These are phyloP conservation scores for Apogon talboti DNA, from an alignment of 2,797 vertebrate genomes.

Conservation along the genomic window DNA sequence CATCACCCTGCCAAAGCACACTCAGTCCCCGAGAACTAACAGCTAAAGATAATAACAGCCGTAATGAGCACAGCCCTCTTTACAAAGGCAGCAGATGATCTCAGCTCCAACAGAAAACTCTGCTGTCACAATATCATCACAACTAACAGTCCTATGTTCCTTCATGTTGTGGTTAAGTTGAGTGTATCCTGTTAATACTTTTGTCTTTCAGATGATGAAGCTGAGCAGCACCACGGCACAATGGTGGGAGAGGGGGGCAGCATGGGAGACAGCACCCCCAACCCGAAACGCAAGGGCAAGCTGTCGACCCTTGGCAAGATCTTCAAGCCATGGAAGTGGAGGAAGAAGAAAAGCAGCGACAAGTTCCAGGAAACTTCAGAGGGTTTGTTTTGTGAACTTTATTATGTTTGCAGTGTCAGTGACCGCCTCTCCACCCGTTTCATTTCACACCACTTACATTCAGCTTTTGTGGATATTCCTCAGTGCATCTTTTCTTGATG, in stretches of 20 bases:
- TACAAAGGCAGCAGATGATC: conserved; percentile 37
- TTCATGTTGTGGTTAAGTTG: not conserved
- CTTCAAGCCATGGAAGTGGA: conserved; percentile 99
- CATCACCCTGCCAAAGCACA: conserved; percentile 76
- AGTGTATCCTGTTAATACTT: not conserved
- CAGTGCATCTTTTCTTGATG: conserved; percentile 23
- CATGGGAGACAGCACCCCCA: conserved; percentile 88
- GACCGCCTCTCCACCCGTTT: not conserved
- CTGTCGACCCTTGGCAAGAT: conserved; percentile 96
- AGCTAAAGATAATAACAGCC: conserved; percentile 71
- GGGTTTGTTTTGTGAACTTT: conserved; percentile 82
- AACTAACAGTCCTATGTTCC: not conserved
- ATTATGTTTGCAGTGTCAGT: conserved; percentile 22
- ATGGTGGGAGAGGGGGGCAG: conserved; percentile 86
- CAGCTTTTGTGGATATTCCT: conserved; percentile 49
- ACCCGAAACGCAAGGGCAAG: conserved; percentile 95
- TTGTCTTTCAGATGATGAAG: conserved; percentile 84
- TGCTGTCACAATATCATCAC: conserved; percentile 5
- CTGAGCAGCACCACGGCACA: conserved; percentile 82
- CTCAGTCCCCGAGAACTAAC: conserved; percentile 64
- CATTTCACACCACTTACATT: conserved; percentile 27
- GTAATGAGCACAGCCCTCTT: conserved; percentile 43
- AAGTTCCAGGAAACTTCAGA: conserved; percentile 98
- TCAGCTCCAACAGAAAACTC: conserved; percentile 15
- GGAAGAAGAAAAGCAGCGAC: conserved; percentile 98